Base-by-base conservation (phyloP, 2,888 invertebrate species). In the Salpingus planirostris region DNA sequence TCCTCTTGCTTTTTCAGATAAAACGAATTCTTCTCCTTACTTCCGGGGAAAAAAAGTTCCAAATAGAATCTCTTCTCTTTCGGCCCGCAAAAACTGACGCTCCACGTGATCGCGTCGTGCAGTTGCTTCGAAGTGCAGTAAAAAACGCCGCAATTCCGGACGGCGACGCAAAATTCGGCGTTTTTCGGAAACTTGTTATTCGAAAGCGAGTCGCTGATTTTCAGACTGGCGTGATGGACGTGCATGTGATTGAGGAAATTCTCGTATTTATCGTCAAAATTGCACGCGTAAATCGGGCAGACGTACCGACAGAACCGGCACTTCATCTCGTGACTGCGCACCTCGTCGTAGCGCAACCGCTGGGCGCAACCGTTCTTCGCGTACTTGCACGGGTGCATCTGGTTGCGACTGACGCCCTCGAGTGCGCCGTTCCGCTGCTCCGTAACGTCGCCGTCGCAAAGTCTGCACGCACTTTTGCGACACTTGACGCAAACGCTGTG, bases 251-350 rank as follows among this genome's bases (percentile, higher is more conserved):
- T 44, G 8, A 37, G 21, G 28, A 54, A 44, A 3, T 44, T 27
- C 13, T 44, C 40, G 27, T 46, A 54, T 24, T 42, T 42, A 3
- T 44, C 47, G 30, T 43, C 38, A 29, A 38, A 45, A 2, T 29
- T 29, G 29, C 57, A 57, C 5, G 43, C 43, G 2, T 42, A 40
- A 12, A 47, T 40, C 8, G 47, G 46, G 29, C 57, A 57, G 13
- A 40, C 41, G 28, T 55, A 57, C n/a, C 44, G 38, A 31, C 54
- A 56, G 25, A 47, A 55, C 1, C 28, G 36, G 23, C 57, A 57
- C 21, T 40, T 44, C 2, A 33, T 35, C 31, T 56, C 49, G 31
- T 57, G 57, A 1, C 38, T 36, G 2, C 27, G 13, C 4, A 55
- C 31, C 13, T 51, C 50, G 15, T 35, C 40, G 31, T 50, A 52